Base-by-base conservation (phyloP, 2,113 vertebrate species). In the Otocyon megalotis region DNA sequence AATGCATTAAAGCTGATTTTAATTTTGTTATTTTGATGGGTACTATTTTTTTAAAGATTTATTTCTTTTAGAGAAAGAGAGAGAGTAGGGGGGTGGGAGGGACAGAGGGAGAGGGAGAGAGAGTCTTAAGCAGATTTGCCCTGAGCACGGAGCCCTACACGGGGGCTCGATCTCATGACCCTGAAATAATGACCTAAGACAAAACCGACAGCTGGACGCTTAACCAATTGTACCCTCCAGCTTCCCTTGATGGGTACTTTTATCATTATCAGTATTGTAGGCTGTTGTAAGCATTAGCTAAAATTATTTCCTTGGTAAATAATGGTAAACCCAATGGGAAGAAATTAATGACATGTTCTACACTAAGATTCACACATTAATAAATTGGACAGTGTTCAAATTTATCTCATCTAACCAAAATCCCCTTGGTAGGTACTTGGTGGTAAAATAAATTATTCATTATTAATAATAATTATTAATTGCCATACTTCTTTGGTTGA, bases 281-380 rank as follows among this genome's bases (percentile, higher is more conserved):
- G 8, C 6, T 62, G 67, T 67, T 28, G 71, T 77, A 65, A 96
- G 35, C 16, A 71, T 92, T 24, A 53, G 35, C 9, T 67, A 93
- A 43, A 87, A 94, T 85, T 30, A 71, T 92, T 90, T 95, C 72
- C 32, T 81, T 96, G 22, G 62, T 69, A 94, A 90, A 90, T 53
- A 90, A 56, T 50, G 62, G 50, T 67, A 84, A 93, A 80, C 26
- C 48, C 32, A 93, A 79, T 63, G 50, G 62, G 62, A 93, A 72
- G 50, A 90, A 96, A 97, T 67, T 72, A 69, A 89, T 92, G 56
- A 80, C 48, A 60, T 12, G 24, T n/a, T 96, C 71, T 92, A 60
- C 8, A 85, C 0, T 86, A 60, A 94, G 48, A 82, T 67, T 92
- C 56, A 96, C 19, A 67, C 83, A 54, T 76, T 82, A 97, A 90